Percentiles rank a stretch among this genome's conserved stretches.
These are phyloP conservation scores for Scaptodrosophila latifasciaeformis DNA, from an alignment of 2,888 invertebrate genomes.

Conservation along the genomic window DNA sequence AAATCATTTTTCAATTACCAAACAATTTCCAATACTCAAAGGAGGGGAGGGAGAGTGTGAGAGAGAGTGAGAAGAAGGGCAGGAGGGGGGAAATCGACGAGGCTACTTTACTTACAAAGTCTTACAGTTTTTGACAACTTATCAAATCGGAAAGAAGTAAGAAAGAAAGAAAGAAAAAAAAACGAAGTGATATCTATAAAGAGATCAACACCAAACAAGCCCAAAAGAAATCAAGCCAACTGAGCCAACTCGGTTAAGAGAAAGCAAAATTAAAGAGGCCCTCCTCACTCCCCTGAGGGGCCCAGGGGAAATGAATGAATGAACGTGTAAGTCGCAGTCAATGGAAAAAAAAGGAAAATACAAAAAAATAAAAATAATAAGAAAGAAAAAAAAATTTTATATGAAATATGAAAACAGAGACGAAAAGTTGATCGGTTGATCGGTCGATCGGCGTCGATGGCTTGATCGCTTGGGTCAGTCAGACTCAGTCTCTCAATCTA, in stretches of 20 bases:
- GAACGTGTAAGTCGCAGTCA: constrained; percentile 43
- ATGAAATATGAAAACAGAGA: constrained; percentile 7
- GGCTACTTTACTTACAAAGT: constrained; percentile 52
- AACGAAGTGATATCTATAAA: constrained; percentile 67
- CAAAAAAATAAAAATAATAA: constrained; percentile 28
- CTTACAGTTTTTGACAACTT: constrained; percentile 62
- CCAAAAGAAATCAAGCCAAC: constrained; percentile 15
- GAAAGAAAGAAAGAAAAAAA: no score
- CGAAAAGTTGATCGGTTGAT: not conserved
- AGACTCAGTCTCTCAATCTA: not conserved
- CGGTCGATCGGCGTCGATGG: no score
- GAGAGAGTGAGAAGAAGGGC: not conserved
- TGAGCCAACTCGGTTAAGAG: constrained; percentile 44
- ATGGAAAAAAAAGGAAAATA: constrained; percentile 13
- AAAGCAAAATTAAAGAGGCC: constrained; percentile 30
- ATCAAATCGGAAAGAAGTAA: constrained; percentile 50
- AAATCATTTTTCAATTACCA: constrained; percentile 69
- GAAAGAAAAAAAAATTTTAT: constrained; percentile 17
- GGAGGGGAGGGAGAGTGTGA: not conserved
- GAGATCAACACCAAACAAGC: constrained; percentile 51
- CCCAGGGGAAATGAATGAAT: constrained; percentile 28
- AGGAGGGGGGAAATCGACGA: constrained; percentile 28
- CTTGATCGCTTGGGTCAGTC: no score
- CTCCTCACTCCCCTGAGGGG: not conserved
- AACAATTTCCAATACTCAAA: constrained; percentile 15